Base-by-base conservation (phyloP, 2,888 invertebrate species). In the Eupithecia dodoneata region DNA sequence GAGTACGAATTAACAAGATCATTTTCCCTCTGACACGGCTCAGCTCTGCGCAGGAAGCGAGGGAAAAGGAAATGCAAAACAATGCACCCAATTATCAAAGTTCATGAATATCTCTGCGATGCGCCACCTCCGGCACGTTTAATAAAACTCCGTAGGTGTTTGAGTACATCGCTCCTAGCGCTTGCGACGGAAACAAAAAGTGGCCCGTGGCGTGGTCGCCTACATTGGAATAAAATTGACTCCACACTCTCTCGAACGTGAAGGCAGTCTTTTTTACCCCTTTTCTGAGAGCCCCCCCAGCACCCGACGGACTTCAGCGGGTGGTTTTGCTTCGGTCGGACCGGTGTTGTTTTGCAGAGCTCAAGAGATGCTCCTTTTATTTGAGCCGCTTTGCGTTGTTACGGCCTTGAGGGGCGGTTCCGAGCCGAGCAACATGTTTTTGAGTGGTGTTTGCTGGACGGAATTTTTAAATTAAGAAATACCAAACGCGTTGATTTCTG, bases 211-310 rank as follows among this genome's bases (percentile, higher is more conserved):
- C 94, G 93, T 90, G 94, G 94, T 93, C 92, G 94, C 93, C 94
- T 94, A 94, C 94, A 94, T 94, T 93, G 94, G 95, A 94, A 94
- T 94, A 95, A 95, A 95, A 95, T 94, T 94, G 94, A 94, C 95
- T 95, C 94, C 94, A 94, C 94, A 94, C 94, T 94, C 95, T 94
- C 91, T 94, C 94, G 93, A 92, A 94, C 93, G 94, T 91, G 93
- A 93, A 94, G 93, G 94, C 88, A 90, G 83, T 88, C 92, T 91
- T 94, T 94, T 94, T 94, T 92, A 88, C 84, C 88, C 90, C 88
- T 93, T 93, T 94, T 92, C 89, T 85, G 82, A 84, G 81, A 82
- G 83, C 87, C 88, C 89, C 87, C 84, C 83, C 84, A 85, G 85
- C 89, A 88, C 89, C 89, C 90, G 82, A 87, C 88, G 90, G 92